Evolutionary conservation across 2,113 vertebrate species (phyloP).

Genomic region (Chionis minor): DNA sequence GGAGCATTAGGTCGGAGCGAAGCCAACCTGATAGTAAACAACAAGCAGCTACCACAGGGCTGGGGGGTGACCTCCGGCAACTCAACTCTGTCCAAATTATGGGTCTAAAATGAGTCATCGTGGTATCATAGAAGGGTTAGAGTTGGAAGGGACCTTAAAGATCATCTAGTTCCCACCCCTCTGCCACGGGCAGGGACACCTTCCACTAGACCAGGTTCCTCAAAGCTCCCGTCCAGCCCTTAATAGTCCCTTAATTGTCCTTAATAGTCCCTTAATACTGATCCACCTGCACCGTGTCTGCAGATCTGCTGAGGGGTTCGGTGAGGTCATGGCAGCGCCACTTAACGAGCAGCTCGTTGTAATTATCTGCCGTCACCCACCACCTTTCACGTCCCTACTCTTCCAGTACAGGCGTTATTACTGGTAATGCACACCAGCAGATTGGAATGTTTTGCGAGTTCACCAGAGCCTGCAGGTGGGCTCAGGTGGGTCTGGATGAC

Average conservation of each 20-base stretch:
- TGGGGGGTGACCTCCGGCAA: background rate
- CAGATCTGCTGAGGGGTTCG: background rate
- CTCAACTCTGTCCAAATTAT: background rate
- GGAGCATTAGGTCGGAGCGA: background rate
- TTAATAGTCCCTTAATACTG: no score
- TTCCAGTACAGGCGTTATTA: rapidly evolving
- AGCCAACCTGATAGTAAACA: background rate
- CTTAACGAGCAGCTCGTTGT: rapidly evolving
- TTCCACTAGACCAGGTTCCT: no score
- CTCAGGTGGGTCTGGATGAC: rapidly evolving
- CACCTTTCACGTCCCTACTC: background rate
- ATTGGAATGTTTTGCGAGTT: background rate
- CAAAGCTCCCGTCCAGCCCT: no score
- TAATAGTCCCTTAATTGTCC: no score
- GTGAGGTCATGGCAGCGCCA: rapidly evolving
- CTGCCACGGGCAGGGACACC: no score
- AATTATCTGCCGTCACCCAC: background rate
- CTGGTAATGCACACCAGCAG: rapidly evolving
- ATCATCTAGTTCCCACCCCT: no score
- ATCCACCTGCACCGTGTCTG: background rate
- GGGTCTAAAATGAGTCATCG: background rate
- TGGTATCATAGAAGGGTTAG: background rate
- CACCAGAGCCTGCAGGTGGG: background rate
- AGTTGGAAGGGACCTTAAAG: no score
- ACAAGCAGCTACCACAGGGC: background rate